phyloP scores from a whole-genome alignment of 1,140 invertebrate genomes.

The Potamilus streckersoni region DNA sequence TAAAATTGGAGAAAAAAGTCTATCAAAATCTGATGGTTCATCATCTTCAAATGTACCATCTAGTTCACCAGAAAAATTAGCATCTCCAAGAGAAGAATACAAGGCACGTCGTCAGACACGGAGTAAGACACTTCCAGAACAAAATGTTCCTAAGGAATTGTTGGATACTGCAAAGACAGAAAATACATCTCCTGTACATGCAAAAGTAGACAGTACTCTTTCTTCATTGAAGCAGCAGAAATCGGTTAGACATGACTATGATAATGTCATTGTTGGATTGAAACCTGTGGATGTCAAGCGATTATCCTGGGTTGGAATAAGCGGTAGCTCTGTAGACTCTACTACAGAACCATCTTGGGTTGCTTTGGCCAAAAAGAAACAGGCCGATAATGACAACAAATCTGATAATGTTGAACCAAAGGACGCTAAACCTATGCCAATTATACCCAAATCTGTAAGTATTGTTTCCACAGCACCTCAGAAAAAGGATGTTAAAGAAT shows the following conservation, averaged over 20 bases:
- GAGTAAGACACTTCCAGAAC: constrained; percentile 56
- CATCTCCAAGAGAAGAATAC: constrained; percentile 56
- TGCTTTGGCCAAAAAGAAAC: constrained; percentile 6
- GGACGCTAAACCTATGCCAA: neutral
- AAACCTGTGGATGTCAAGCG: constrained; percentile 31
- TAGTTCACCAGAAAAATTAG: constrained; percentile 33
- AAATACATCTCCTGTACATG: constrained; percentile 2
- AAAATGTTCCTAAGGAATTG: constrained; percentile 38
- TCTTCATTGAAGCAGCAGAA: no score
- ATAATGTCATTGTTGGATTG: constrained; percentile 15
- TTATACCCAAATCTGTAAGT: no score
- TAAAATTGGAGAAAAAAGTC: no score
- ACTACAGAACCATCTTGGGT: constrained; percentile 13
- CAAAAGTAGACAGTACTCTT: no score
- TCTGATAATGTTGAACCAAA: constrained; percentile 8
- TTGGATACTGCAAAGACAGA: constrained; percentile 15
- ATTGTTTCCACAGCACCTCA: no score
- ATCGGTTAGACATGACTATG: constrained; percentile 18
- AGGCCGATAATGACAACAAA: constrained; percentile 23
- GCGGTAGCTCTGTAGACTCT: constrained; percentile 6
- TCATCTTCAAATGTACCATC: neutral
- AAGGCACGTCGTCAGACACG: constrained; percentile 47
- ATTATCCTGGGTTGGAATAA: constrained; percentile 19
- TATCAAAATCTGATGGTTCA: neutral
- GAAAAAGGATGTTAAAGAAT: no score